A percentile compares a stretch with the other conserved stretches of the same genome.
phyloP scores from a whole-genome alignment of 2,888 invertebrate genomes.

The Proisotoma minuta region DNA sequence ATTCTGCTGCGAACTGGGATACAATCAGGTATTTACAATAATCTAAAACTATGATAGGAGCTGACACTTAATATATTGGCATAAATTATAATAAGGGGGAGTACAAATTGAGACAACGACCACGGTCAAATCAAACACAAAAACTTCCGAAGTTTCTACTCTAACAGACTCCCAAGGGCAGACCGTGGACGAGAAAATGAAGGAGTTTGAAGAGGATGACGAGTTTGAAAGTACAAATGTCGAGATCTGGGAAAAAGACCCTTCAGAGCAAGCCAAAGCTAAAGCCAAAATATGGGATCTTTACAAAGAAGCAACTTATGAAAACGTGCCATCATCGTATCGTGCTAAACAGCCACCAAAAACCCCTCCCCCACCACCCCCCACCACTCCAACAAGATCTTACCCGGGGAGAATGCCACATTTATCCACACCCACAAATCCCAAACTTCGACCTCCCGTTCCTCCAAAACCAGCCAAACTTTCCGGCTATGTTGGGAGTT shows the following conservation, averaged over 20 bases:
- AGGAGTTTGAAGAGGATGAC: conserved; percentile 67
- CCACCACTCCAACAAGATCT: background rate
- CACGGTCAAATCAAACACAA: conserved; percentile 65
- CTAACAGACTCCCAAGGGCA: conserved; percentile 63
- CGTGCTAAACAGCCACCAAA: background rate
- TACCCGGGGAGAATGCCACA: conserved; percentile 2
- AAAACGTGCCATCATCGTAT: background rate
- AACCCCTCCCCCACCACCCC: background rate
- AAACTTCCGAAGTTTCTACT: conserved; percentile 66
- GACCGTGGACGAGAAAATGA: conserved; percentile 63
- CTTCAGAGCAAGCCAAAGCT: conserved; percentile 11
- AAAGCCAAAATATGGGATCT: conserved; percentile 3
- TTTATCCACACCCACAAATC: background rate
- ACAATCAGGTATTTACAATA: conserved; percentile 50
- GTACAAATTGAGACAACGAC: conserved; percentile 66
- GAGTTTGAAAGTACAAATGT: conserved; percentile 58
- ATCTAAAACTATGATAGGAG: background rate
- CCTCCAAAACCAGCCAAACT: conserved; percentile 26
- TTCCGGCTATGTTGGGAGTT: conserved; percentile 16
- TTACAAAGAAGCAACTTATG: background rate
- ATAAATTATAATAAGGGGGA: too few species aligned
- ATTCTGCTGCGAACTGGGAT: conserved; percentile 61
- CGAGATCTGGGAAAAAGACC: conserved; percentile 46
- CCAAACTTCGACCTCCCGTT: conserved; percentile 22
- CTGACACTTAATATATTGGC: too few species aligned